A percentile compares a stretch with the other conserved stretches of the same genome.
Conservation (phyloP, 2,888 invertebrate species). For the Lycia hirtaria region DNA sequence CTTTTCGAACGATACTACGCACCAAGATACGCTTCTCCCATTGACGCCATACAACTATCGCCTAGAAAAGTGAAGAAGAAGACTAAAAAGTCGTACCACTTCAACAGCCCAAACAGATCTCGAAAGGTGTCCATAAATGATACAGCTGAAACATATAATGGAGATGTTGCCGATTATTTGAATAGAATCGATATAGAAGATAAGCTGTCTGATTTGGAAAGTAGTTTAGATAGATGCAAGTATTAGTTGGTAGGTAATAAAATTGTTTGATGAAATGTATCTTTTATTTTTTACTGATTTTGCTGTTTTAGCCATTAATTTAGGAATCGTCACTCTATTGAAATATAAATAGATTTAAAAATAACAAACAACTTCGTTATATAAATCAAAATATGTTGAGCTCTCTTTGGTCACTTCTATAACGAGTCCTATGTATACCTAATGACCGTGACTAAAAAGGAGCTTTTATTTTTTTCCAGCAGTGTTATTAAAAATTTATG, state of each 20-base stretch:
- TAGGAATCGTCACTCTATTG: neutral
- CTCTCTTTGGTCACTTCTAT: too few species aligned
- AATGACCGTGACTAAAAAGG: too few species aligned
- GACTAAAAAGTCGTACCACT: slow-evolving; percentile 57
- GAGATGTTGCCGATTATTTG: slow-evolving; percentile 67
- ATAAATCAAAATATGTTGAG: too few species aligned
- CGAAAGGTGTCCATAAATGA: slow-evolving; percentile 73
- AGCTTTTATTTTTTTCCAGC: too few species aligned
- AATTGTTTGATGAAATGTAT: slow-evolving; percentile 4
- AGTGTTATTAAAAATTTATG: too few species aligned
- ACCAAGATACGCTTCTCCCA: slow-evolving; percentile 70
- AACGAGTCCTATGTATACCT: too few species aligned
- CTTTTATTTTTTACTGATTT: neutral
- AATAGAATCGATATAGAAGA: slow-evolving; percentile 70
- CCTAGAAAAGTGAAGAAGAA: slow-evolving; percentile 71
- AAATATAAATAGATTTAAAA: neutral
- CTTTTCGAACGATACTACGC: slow-evolving; percentile 89
- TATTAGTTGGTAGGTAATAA: slow-evolving; percentile 34
- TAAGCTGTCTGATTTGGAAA: slow-evolving; percentile 67
- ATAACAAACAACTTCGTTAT: neutral
- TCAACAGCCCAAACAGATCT: slow-evolving; percentile 63
- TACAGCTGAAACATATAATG: slow-evolving; percentile 64
- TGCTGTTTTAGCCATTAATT: too few species aligned
- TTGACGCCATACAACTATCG: slow-evolving; percentile 66
- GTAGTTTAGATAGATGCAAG: slow-evolving; percentile 57